Evolutionary conservation across 2,113 vertebrate species (phyloP).

Genomic region (Nibea coibor): DNA sequence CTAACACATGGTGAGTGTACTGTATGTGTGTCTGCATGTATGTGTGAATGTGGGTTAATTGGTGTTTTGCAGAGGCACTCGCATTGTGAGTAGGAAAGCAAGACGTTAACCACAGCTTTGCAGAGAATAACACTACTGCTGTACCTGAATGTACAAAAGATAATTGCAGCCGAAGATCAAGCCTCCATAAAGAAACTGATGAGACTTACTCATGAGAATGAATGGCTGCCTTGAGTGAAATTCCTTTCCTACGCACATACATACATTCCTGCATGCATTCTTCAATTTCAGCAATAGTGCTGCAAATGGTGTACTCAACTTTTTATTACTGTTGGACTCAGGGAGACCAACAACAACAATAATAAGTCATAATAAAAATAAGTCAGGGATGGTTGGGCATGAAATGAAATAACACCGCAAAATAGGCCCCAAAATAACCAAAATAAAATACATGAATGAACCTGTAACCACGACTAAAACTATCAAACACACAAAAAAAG

Average conservation of each 20-base stretch:
- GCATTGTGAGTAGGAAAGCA: constrained; percentile 24
- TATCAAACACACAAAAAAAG: neutral
- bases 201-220: neutral
- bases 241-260: neutral
- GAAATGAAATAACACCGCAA: neutral
- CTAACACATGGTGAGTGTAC: neutral
- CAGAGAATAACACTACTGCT: constrained; percentile 3
- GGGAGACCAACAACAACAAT: too few species aligned
- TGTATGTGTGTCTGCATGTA: neutral
- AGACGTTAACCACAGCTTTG: constrained; percentile 34
- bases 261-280: neutral
- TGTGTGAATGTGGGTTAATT: constrained; percentile 31
- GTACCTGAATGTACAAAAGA: constrained; percentile 36
- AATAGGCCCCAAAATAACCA: neutral
- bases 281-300: neutral
- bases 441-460: neutral
- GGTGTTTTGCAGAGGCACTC: constrained; percentile 19
- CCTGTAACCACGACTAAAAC: neutral
- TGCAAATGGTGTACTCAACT: neutral
- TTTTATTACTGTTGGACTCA: neutral
- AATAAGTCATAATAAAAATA: neutral
- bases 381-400: neutral
- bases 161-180: constrained; percentile 22
- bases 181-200: constrained; percentile 1
- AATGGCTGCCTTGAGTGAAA: constrained; percentile 11